Conservation (phyloP, 2,113 vertebrate species). For the Proterorhinus semilunaris region DNA sequence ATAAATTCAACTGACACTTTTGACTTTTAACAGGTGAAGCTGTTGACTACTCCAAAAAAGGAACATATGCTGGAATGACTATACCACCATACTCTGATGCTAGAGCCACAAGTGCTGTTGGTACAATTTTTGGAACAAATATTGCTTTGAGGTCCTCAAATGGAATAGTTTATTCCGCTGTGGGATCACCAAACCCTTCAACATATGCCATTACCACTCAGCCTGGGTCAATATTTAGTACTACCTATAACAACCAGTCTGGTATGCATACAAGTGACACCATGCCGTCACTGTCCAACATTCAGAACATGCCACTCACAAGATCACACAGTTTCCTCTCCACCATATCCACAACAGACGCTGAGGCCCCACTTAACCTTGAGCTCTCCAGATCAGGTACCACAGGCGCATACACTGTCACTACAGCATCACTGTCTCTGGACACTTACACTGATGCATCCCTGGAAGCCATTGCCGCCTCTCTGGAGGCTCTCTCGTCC, state of each 20-base stretch:
- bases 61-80: slow-evolving; percentile 84
- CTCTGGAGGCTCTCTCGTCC: slow-evolving; percentile 80
- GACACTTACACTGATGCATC: slow-evolving; percentile 86
- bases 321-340: slow-evolving; percentile 90
- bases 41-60: slow-evolving; percentile 98
- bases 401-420: slow-evolving; percentile 62
- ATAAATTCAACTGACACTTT: slow-evolving; percentile 87
- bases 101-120: slow-evolving; percentile 77
- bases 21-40: slow-evolving; percentile 97
- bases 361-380: slow-evolving; percentile 71
- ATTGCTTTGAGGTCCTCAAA: slow-evolving; percentile 94
- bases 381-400: slow-evolving; percentile 78
- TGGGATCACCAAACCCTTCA: slow-evolving; percentile 90
- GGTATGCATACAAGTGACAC: slow-evolving; percentile 86
- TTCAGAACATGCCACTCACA: slow-evolving; percentile 87
- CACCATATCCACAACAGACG: slow-evolving; percentile 80
- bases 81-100: slow-evolving; percentile 92
- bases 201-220: slow-evolving; percentile 98
- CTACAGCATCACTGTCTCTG: slow-evolving; percentile 79
- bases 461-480: slow-evolving; percentile 86
- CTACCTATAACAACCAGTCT: slow-evolving; percentile 84
- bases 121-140: slow-evolving; percentile 80
- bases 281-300: slow-evolving; percentile 83
- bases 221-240: slow-evolving; percentile 96
- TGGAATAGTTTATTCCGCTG: slow-evolving; percentile 96